Evolutionary conservation across 1,140 invertebrate genomes (phyloP), one percentile per base, ranked within the genome.

Genomic region (Drosophila cardini): DNA sequence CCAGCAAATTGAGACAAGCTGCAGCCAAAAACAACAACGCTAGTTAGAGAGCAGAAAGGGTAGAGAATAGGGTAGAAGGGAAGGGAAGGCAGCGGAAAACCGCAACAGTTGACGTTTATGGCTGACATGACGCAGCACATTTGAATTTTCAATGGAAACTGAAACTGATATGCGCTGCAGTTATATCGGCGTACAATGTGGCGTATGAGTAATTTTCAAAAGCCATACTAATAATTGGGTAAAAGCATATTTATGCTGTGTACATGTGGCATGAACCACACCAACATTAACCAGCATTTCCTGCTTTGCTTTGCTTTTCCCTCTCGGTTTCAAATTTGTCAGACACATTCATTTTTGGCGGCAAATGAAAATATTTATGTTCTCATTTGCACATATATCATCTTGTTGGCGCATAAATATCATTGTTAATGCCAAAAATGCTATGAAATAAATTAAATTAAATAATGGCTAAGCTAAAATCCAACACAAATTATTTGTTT

Each of bases 31-130:
- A 63, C 32, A 69, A 57, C 42, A 40, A 18, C 68, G 40, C 56
- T 32, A 67, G 48, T 50, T 72, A 46, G 42, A 32, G 48, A 60
- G 58, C 72, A 45, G 64, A 38, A 2, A 16, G 32, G 8, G 46
- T 56, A 36, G 32, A 56, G 38, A n/a, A 10, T 21, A 5, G 53
- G 36, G 26, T 10, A 45, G 18, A 16, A 1, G 4, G 3, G 18
- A 26, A 16, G 2, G n/a, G 10, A 30, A 1, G 57, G 3, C 1
- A 8, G 46, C 7, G 11, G 30, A 15, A 9, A n/a, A 48, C 64
- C 43, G 82, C 82, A 85, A 86, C 82, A 87, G 82, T 87, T 86
- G 82, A 87, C 83, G 73, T 79, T 87, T 87, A 86, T 86, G 76
- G 76, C 45, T 69, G 79, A 82, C 76, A 86, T 86, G 72, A 61